Conservation (phyloP, 2,113 vertebrate genomes). For the Nipponia nippon region DNA sequence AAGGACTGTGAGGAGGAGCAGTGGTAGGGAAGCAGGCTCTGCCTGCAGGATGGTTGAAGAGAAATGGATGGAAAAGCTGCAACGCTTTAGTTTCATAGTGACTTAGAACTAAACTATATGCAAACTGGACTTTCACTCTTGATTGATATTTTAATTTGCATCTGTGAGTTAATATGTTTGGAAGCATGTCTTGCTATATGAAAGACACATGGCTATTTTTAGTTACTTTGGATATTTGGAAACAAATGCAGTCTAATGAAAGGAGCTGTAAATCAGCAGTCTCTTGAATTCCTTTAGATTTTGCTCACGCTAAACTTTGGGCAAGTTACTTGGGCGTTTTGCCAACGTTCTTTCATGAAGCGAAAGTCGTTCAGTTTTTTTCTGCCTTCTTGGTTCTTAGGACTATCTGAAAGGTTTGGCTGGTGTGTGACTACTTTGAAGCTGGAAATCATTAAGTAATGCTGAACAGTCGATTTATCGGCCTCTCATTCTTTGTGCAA, state of each 20-base stretch:
- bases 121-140: not conserved
- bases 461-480: not conserved
- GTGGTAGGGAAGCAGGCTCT: not conserved
- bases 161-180: not conserved
- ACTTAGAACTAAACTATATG: fast-evolving
- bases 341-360: fast-evolving
- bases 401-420: not conserved
- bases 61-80: not conserved
- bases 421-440: not conserved
- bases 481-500: not conserved
- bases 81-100: fast-evolving
- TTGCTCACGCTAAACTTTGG: not conserved
- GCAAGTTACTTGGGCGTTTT: not conserved
- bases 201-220: not conserved
- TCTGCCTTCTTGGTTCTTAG: not conserved
- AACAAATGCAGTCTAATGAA: not conserved
- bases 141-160: not conserved
- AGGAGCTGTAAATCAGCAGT: not conserved
- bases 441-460: not conserved
- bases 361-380: not conserved
- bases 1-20: not conserved
- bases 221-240: not conserved
- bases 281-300: not conserved
- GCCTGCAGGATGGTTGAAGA: fast-evolving
- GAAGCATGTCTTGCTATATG: fast-evolving